Evolutionary conservation across 2,888 invertebrate genomes (phyloP).

Genomic region (Andrena fulva): DNA sequence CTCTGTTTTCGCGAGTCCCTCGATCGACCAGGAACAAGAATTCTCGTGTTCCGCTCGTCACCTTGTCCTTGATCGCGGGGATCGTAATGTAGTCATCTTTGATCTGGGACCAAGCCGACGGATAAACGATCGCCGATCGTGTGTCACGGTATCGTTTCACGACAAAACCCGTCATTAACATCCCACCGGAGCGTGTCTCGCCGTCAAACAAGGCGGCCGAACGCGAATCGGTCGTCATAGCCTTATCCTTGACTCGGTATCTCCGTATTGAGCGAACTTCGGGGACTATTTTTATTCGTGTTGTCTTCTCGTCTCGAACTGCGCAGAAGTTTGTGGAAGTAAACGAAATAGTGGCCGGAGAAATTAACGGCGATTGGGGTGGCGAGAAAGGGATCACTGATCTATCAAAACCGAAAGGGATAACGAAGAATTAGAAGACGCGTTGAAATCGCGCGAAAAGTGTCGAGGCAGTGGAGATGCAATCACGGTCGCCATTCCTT

Average conservation of each 20-base stretch:
- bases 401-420: not conserved
- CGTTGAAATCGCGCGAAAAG: constrained; percentile 3
- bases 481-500: constrained; percentile 47
- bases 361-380: too few relatives aligned
- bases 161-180: constrained; percentile 58
- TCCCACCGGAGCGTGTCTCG: constrained; percentile 53
- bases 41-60: constrained; percentile 19
- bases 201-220: constrained; percentile 47
- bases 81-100: constrained; percentile 25
- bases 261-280: constrained; percentile 54
- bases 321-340: constrained; percentile 21
- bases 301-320: not conserved
- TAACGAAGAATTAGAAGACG: not conserved
- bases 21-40: constrained; percentile 21
- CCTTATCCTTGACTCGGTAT: constrained; percentile 62
- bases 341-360: not conserved
- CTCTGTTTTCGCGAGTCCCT: constrained; percentile 28
- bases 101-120: constrained; percentile 16
- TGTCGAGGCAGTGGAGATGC: constrained; percentile 11
- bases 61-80: not conserved
- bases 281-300: constrained; percentile 20
- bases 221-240: constrained; percentile 52
- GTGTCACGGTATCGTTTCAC: constrained; percentile 45
- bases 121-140: constrained; percentile 36
- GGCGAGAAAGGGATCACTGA: not conserved